Evolutionary conservation across 2,888 invertebrate genomes (phyloP).

Genomic region (Allophyes oxyacanthae): DNA sequence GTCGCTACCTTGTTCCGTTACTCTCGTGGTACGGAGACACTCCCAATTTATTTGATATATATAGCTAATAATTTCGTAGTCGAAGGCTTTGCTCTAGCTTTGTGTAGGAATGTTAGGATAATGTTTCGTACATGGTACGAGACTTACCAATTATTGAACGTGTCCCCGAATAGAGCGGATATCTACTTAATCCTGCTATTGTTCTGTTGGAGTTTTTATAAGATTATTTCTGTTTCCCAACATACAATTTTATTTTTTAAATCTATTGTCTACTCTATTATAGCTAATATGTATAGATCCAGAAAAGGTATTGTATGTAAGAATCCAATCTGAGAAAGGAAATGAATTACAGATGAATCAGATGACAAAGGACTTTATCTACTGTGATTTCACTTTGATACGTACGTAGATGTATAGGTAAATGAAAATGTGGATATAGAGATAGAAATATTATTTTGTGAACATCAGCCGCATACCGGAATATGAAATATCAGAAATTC

Average conservation of each 20-base stretch:
- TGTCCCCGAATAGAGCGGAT: background rate
- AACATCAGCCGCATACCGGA: too few species aligned
- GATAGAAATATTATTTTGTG: too few species aligned
- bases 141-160: conserved; percentile 10
- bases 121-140: conserved; percentile 22
- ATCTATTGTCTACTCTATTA: too few species aligned
- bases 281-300: background rate
- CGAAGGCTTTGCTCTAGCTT: conserved; percentile 15
- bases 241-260: background rate
- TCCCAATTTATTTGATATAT: conserved; percentile 63
- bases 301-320: background rate
- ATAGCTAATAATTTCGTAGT: conserved; percentile 35
- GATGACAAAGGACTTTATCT: conserved; percentile 3
- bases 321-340: conserved; percentile 28
- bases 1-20: conserved; percentile 78
- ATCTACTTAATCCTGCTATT: background rate
- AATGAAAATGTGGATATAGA: too few species aligned
- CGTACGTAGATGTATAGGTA: too few species aligned
- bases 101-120: conserved; percentile 11
- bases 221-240: conserved; percentile 6
- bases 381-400: too few species aligned
- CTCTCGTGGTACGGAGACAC: conserved; percentile 71
- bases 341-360: conserved; percentile 30
- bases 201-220: conserved; percentile 3
- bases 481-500: too few species aligned